These are phyloP conservation scores for Nettapus auritus DNA, from an alignment of 2,113 vertebrate genomes.

Conservation along the genomic window DNA sequence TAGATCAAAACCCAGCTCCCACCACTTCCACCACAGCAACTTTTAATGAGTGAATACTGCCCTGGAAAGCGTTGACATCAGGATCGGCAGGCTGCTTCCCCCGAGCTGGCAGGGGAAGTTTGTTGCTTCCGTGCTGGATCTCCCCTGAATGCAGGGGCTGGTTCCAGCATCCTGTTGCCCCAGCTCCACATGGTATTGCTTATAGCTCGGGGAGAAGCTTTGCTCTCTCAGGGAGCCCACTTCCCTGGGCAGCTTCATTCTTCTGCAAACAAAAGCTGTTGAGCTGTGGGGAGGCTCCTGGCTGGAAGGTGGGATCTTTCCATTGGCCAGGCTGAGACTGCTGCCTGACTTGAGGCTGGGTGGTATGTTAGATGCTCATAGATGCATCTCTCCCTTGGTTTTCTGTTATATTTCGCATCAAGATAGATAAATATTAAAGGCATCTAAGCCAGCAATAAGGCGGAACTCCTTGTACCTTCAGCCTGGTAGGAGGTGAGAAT, in stretches of 20 bases:
- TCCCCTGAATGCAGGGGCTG: not conserved
- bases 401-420: not conserved
- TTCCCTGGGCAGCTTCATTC: slow-evolving; percentile 22
- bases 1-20: slow-evolving; percentile 40
- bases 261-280: not conserved
- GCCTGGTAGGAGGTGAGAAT: not conserved
- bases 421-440: not conserved
- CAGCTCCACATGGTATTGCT: slow-evolving; percentile 11
- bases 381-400: not conserved
- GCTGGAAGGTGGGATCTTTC: slow-evolving; percentile 13
- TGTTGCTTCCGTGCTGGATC: not conserved
- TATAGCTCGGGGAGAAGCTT: not conserved
- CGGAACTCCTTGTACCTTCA: not conserved
- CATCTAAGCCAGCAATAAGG: not conserved
- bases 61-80: slow-evolving; percentile 16
- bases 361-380: not conserved
- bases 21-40: not conserved
- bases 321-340: not conserved
- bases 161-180: not conserved
- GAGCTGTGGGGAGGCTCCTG: slow-evolving; percentile 14
- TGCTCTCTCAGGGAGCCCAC: not conserved
- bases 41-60: not conserved
- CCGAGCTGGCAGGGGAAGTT: not conserved
- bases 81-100: slow-evolving; percentile 31
- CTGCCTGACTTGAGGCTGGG: not conserved